Conservation (phyloP, 2,113 vertebrate genomes). For the Ploceus nigricollis region DNA sequence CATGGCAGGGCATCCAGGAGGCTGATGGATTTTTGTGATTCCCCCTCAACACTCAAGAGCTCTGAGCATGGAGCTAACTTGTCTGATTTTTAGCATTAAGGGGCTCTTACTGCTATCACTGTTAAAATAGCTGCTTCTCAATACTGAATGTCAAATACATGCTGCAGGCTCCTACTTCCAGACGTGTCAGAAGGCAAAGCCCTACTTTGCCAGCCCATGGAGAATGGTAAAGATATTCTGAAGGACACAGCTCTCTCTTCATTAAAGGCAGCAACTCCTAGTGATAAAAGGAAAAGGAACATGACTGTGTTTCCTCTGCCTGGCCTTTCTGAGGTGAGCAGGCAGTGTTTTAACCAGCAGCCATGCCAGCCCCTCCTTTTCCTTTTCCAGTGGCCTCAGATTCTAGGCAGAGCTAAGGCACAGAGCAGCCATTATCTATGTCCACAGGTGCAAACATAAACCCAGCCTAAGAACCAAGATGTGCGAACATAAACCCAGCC, state of each 20-base stretch:
- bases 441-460: background rate
- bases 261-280: background rate
- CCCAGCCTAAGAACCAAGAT: background rate
- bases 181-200: background rate
- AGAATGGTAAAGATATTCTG: background rate
- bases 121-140: background rate
- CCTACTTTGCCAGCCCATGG: background rate
- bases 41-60: background rate
- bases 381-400: background rate
- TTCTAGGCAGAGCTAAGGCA: background rate
- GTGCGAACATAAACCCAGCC: background rate
- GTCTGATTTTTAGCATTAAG: background rate
- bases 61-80: background rate
- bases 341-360: background rate
- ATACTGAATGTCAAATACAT: background rate
- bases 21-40: background rate
- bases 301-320: background rate
- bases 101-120: background rate
- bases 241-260: background rate
- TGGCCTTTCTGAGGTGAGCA: background rate
- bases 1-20: fast-evolving
- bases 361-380: background rate
- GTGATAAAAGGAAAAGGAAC: background rate
- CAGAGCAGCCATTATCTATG: background rate
- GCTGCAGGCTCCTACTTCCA: background rate